Percentiles rank a stretch among this genome's conserved stretches.
These are phyloP conservation scores for Phasianus colchicus DNA, from an alignment of 2,113 vertebrate genomes.

Conservation along the genomic window DNA sequence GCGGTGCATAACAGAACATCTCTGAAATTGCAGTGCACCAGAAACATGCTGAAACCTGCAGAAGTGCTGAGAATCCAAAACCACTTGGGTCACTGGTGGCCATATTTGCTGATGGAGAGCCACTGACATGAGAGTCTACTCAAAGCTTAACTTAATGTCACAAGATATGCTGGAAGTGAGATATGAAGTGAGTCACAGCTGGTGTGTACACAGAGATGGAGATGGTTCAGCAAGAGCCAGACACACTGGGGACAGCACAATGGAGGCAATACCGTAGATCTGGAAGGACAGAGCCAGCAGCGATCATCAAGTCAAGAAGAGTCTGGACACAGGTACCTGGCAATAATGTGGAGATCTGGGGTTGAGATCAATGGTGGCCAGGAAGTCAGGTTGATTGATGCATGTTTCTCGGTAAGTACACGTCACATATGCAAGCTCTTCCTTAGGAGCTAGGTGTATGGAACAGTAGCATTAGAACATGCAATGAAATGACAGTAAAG, in stretches of 20 bases:
- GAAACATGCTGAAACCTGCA: background rate
- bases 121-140: background rate
- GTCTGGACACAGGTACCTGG: background rate
- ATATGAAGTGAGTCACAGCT: too few relatives aligned
- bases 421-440: constrained; percentile 51
- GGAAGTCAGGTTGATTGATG: constrained; percentile 9
- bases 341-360: background rate
- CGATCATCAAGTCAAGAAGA: fast-evolving
- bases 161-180: too few relatives aligned
- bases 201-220: too few relatives aligned
- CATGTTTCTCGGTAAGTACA: constrained; percentile 20
- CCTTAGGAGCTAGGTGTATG: background rate
- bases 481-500: fast-evolving
- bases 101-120: background rate
- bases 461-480: fast-evolving
- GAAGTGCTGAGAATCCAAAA: background rate
- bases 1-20: background rate
- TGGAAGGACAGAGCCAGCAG: background rate
- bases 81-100: background rate
- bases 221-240: too few relatives aligned
- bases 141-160: too few relatives aligned
- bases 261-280: fast-evolving
- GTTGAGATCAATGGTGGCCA: constrained; percentile 48
- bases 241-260: too few relatives aligned
- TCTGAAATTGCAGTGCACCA: background rate